Conservation (phyloP, 2,888 invertebrate genomes). For the Pseudococcus viburni region DNA sequence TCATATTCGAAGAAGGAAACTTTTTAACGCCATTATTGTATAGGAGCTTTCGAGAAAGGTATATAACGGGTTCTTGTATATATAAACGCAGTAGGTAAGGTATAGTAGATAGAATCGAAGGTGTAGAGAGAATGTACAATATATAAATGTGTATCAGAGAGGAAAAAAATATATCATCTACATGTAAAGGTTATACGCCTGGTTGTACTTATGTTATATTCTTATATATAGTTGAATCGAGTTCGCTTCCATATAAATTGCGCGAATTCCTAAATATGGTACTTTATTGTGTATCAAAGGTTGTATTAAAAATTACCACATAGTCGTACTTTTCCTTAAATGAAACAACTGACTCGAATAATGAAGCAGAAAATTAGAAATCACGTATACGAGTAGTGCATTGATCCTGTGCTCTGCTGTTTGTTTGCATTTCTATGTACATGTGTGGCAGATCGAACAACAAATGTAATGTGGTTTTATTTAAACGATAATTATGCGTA, state of each 20-base stretch:
- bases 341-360: constrained; percentile 40
- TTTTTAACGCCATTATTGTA: constrained; percentile 26
- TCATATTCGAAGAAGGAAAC: constrained; percentile 45
- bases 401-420: neutral
- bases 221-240: constrained; percentile 33
- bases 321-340: constrained; percentile 44
- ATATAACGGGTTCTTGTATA: constrained; percentile 29
- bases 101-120: constrained; percentile 35
- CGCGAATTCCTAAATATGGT: constrained; percentile 57
- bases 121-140: constrained; percentile 33
- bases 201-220: neutral
- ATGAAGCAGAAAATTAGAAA: constrained; percentile 49
- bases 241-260: constrained; percentile 40
- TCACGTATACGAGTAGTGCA: constrained; percentile 21
- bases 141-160: neutral
- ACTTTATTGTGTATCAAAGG: constrained; percentile 42
- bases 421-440: neutral
- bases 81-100: neutral
- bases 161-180: constrained; percentile 21
- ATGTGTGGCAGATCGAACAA: constrained; percentile 15
- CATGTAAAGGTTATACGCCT: constrained; percentile 40
- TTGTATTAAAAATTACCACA: constrained; percentile 46
- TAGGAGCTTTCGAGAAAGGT: constrained; percentile 28
- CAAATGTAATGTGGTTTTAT: neutral
- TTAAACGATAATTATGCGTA: neutral